phyloP scores from a whole-genome alignment of 2,113 vertebrate species.

The Varanus komodoensis region DNA sequence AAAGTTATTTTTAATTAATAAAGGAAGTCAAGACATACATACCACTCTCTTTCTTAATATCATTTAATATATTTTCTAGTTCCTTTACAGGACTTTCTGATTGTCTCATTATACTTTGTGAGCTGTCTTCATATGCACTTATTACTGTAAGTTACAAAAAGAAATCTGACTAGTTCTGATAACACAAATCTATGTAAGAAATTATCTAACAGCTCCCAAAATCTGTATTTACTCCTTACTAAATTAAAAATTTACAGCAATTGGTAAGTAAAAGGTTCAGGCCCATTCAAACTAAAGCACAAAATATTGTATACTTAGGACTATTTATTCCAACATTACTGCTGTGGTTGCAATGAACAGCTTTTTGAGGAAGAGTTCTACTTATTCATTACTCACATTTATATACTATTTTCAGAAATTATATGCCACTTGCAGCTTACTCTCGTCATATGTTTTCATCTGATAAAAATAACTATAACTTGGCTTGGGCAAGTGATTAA shows the following conservation, averaged over 20 bases:
- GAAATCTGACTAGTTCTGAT: not conserved
- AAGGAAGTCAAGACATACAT: not conserved
- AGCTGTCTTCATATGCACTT: not conserved
- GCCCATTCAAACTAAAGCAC: not conserved
- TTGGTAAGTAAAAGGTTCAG: not conserved
- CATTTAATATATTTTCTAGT: not conserved
- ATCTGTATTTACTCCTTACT: constrained; percentile 12
- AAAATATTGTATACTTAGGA: not conserved
- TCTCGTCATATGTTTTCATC: not conserved
- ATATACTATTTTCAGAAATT: too few species aligned
- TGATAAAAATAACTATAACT: constrained; percentile 10
- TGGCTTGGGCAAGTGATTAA: not conserved
- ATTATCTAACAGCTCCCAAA: not conserved
- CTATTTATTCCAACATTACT: not conserved
- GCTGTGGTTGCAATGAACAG: not conserved
- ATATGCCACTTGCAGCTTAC: too few species aligned
- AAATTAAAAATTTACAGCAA: constrained; percentile 7
- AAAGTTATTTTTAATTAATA: not conserved
- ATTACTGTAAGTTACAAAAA: constrained; percentile 15
- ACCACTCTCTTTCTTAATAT: fast-evolving
- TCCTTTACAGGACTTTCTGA: not conserved
- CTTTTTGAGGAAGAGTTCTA: not conserved
- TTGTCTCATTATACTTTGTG: not conserved
- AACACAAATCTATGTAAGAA: not conserved
- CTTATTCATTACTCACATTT: too few species aligned